These are phyloP conservation scores for Steinernema carpocapsae DNA, from an alignment of 2,888 invertebrate species.

Conservation along the genomic window DNA sequence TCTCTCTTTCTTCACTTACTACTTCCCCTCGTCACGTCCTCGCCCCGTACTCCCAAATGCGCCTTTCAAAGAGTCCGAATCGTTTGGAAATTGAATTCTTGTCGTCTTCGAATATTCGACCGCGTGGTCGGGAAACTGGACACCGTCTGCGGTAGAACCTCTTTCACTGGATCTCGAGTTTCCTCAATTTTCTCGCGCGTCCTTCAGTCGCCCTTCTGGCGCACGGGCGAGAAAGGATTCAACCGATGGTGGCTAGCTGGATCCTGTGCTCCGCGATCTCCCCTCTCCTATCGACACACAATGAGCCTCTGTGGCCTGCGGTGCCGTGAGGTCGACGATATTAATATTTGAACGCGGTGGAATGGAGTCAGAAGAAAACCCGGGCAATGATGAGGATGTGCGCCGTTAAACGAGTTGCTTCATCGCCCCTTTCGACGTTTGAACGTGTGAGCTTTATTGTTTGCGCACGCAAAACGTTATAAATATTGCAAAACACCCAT, in stretches of 20 bases:
- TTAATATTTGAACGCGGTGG: constrained; percentile 34
- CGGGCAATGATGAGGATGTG: constrained; percentile 16
- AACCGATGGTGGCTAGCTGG: neutral
- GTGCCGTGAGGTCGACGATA: constrained; percentile 17
- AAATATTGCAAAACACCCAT: constrained; percentile 11
- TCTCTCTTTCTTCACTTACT: neutral
- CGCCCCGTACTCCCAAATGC: neutral
- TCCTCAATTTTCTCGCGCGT: neutral
- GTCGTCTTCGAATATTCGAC: neutral
- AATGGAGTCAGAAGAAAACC: constrained; percentile 20
- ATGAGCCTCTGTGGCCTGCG: neutral
- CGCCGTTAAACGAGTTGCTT: constrained; percentile 16
- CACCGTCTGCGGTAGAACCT: constrained; percentile 11
- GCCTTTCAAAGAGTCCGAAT: constrained; percentile 2
- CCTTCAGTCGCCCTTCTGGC: no score
- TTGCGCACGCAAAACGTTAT: constrained; percentile 16
- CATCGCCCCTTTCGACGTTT: neutral
- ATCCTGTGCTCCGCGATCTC: constrained; percentile 8
- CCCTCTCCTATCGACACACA: neutral
- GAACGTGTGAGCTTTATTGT: constrained; percentile 17
- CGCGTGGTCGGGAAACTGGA: constrained; percentile 2
- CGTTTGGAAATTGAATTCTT: constrained; percentile 12
- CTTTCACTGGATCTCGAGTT: neutral
- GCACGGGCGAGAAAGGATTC: constrained; percentile 13
- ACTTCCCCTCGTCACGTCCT: neutral